Conservation (phyloP, 2,797 vertebrate species). For the Eptatretus atami region DNA sequence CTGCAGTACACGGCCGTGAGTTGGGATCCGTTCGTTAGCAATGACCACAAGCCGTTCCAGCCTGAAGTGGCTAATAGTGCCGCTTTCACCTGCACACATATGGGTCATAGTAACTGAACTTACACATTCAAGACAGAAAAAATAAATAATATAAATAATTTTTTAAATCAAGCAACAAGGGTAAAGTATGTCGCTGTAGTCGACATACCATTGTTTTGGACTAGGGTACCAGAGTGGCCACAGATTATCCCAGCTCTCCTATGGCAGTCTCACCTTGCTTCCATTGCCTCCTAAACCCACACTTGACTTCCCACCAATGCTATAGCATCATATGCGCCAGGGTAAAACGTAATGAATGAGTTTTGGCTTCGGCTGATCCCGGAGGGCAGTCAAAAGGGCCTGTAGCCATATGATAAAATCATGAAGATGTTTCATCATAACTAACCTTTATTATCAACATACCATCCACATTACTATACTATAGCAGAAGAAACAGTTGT, state of each 20-base stretch:
- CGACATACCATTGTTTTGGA: background rate
- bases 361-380: slow-evolving; percentile 68
- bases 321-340: slow-evolving; percentile 81
- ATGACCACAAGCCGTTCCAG: slow-evolving; percentile 77
- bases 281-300: slow-evolving; percentile 93
- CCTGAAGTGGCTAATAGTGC: slow-evolving; percentile 78
- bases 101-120: too few relatives aligned
- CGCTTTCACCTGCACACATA: slow-evolving; percentile 28
- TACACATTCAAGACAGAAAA: too few relatives aligned
- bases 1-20: slow-evolving; percentile 95
- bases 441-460: background rate
- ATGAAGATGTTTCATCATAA: background rate
- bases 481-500: too few relatives aligned
- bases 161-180: too few relatives aligned
- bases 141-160: too few relatives aligned
- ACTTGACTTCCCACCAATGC: slow-evolving; percentile 82
- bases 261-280: slow-evolving; percentile 36
- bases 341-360: slow-evolving; percentile 93
- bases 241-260: background rate
- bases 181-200: too few relatives aligned
- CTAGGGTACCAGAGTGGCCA: background rate
- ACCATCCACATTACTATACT: background rate
- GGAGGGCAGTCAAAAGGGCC: slow-evolving; percentile 81
- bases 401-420: slow-evolving; percentile 12
- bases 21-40: slow-evolving; percentile 74